phyloP scores from a whole-genome alignment of 2,888 invertebrate species.

The Philereme transversata region DNA sequence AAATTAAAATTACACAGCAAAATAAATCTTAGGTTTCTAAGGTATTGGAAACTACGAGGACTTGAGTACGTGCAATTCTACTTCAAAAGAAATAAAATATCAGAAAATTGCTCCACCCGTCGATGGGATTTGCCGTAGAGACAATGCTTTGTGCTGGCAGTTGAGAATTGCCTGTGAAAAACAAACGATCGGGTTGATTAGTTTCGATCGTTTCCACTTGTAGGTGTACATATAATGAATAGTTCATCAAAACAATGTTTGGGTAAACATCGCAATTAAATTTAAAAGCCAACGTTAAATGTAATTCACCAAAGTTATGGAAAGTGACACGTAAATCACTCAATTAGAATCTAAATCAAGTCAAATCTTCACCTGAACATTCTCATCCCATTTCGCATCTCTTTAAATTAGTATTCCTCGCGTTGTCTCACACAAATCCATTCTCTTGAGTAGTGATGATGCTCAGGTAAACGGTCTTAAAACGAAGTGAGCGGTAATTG shows the following conservation, averaged over 20 bases:
- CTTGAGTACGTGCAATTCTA: constrained; percentile 3
- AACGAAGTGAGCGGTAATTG: constrained; percentile 30
- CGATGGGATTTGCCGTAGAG: constrained; percentile 11
- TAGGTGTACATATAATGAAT: no score
- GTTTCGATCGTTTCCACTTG: constrained; percentile 15
- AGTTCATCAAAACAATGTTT: no score
- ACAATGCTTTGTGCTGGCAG: constrained; percentile 17
- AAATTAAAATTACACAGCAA: not conserved
- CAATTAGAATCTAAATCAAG: constrained; percentile 3
- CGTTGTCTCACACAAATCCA: constrained; percentile 27
- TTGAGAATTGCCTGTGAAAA: constrained; percentile 20
- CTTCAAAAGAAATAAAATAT: constrained; percentile 19
- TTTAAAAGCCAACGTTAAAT: not conserved
- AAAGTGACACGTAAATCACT: not conserved
- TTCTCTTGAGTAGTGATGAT: constrained; percentile 24
- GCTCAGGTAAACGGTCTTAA: constrained; percentile 26
- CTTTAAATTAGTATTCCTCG: constrained; percentile 35
- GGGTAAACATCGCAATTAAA: no score
- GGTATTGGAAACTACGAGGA: constrained; percentile 13
- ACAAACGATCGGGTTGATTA: constrained; percentile 17
- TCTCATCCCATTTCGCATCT: constrained; percentile 11
- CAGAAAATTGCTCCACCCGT: constrained; percentile 23
- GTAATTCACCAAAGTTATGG: no score
- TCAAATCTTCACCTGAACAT: constrained; percentile 10
- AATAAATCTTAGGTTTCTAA: not conserved